A percentile compares a stretch with the other conserved stretches of the same genome.
Evolutionary conservation across 2,888 invertebrate genomes (phyloP).

Genomic region (Agrilus cyanescens): DNA sequence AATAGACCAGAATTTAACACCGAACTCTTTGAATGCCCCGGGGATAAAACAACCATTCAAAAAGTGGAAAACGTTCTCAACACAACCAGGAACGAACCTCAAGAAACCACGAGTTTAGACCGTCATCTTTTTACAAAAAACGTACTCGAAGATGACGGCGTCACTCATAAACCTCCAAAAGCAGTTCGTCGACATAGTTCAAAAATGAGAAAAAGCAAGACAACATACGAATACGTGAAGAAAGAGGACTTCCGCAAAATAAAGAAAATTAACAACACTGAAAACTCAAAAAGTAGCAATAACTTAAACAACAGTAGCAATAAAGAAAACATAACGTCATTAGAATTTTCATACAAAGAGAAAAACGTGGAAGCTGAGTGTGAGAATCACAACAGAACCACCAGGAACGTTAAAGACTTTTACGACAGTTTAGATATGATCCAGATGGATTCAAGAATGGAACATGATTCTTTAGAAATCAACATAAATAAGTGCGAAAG

Average conservation of each 20-base stretch:
- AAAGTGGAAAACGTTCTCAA: constrained; percentile 14
- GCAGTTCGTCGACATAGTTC: constrained; percentile 57
- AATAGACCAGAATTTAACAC: constrained; percentile 32
- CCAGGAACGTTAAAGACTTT: constrained; percentile 20
- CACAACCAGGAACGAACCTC: constrained; percentile 21
- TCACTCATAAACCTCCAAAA: constrained; percentile 65
- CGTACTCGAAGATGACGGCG: constrained; percentile 32
- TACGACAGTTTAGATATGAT: constrained; percentile 33
- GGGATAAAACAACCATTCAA: constrained; percentile 15
- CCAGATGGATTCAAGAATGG: constrained; percentile 24
- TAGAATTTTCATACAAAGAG: constrained; percentile 33
- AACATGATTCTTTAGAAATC: constrained; percentile 28
- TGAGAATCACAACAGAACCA: constrained; percentile 20
- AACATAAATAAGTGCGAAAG: constrained; percentile 24
- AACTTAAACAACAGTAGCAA: constrained; percentile 15
- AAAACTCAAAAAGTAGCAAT: constrained; percentile 20
- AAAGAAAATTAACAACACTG: constrained; percentile 21
- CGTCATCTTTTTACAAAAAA: constrained; percentile 35
- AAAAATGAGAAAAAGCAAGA: constrained; percentile 28
- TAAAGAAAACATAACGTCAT: constrained; percentile 20
- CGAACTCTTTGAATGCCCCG: constrained; percentile 27
- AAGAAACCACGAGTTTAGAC: constrained; percentile 36
- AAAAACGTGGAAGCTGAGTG: constrained; percentile 31
- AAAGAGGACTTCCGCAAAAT: constrained; percentile 29
- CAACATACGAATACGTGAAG: constrained; percentile 33